A percentile compares a stretch with the other conserved stretches of the same genome.
phyloP scores from a whole-genome alignment of 2,888 invertebrate species.

The Brachypterus glaber region DNA sequence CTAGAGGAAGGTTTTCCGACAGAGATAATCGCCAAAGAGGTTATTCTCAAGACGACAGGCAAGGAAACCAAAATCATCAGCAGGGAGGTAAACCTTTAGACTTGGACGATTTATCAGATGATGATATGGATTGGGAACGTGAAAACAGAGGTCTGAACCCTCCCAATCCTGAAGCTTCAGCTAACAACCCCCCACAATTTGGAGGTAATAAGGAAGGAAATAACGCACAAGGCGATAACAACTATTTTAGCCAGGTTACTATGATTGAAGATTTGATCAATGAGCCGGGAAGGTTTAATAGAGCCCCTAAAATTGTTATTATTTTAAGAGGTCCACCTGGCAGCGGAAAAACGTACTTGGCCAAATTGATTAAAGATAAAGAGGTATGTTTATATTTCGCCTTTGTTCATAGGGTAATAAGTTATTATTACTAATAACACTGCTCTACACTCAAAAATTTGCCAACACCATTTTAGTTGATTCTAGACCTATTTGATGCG shows the following conservation, averaged over 20 bases:
- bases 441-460: too few relatives aligned
- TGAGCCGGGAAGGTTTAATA: conserved; percentile 66
- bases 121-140: conserved; percentile 21
- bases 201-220: not conserved
- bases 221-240: conserved; percentile 2
- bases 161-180: conserved; percentile 15
- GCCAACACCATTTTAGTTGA: too few relatives aligned
- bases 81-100: conserved; percentile 22
- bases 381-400: conserved; percentile 52
- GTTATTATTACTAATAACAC: conserved; percentile 1
- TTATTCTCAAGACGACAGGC: not conserved
- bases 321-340: conserved; percentile 90
- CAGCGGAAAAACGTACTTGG: conserved; percentile 86
- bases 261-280: conserved; percentile 77
- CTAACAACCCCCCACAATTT: conserved; percentile 12
- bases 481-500: too few relatives aligned
- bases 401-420: not conserved
- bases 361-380: conserved; percentile 75
- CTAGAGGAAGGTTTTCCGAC: conserved; percentile 14
- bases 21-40: too few relatives aligned
- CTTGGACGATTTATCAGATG: conserved; percentile 25
- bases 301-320: conserved; percentile 74
- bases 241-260: conserved; percentile 39
- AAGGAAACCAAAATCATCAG: conserved; percentile 17
- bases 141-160: conserved; percentile 15